These are phyloP conservation scores for Phaethornis superciliosus DNA, from an alignment of 2,113 vertebrate species.

Conservation along the genomic window DNA sequence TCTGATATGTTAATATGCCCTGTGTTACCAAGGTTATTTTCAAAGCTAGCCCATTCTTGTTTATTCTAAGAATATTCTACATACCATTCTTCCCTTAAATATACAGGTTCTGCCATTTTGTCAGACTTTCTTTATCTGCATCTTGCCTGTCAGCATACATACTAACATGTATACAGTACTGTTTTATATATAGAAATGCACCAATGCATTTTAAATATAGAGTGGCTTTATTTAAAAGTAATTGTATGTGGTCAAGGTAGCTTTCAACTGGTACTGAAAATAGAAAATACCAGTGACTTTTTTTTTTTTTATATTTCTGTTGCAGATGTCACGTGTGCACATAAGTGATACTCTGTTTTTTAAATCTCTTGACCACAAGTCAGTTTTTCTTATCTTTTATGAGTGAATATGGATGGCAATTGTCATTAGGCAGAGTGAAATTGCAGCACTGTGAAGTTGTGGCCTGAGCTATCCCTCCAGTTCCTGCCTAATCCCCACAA, in stretches of 20 bases:
- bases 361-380: not conserved
- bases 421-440: not conserved
- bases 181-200: not conserved
- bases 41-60: not conserved
- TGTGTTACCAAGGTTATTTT: constrained; percentile 6
- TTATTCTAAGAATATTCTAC: not conserved
- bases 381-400: not conserved
- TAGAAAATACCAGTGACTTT: not conserved
- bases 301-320: not conserved
- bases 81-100: not conserved
- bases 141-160: not conserved
- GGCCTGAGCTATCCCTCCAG: not conserved
- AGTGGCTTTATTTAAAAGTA: not conserved
- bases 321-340: not conserved
- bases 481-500: not conserved
- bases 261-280: not conserved
- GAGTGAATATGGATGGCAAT: not conserved
- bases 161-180: not conserved
- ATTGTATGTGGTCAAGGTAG: not conserved
- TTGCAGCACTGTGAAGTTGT: not conserved
- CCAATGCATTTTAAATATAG: not conserved
- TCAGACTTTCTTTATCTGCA: not conserved
- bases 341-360: not conserved
- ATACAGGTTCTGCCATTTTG: not conserved
- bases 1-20: not conserved